Conservation (phyloP, 2,888 invertebrate species). For the Epinotia demarniana region DNA sequence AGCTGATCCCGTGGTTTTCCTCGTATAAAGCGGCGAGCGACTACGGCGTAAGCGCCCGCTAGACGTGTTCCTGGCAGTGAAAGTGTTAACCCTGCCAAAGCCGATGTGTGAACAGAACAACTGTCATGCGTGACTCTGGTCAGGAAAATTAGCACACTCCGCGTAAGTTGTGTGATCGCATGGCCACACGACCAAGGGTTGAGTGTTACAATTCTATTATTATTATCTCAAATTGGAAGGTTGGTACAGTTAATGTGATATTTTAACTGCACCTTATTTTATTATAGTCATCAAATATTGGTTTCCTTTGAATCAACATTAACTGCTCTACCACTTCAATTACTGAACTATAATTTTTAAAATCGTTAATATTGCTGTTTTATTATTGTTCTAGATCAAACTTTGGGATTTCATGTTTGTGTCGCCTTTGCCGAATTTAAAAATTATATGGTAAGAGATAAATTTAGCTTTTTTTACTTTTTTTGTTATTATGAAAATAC, state of each 20-base stretch:
- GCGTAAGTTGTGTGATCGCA: conserved; percentile 74
- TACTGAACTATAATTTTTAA: too few species aligned
- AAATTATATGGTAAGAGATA: not conserved
- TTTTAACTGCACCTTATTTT: too few species aligned
- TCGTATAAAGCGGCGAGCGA: too few species aligned
- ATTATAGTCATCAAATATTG: too few species aligned
- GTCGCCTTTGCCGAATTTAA: not conserved
- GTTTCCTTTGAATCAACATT: too few species aligned
- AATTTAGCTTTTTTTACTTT: not conserved
- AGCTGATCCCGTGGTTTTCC: not conserved
- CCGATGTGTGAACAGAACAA: conserved; percentile 72
- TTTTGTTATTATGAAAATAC: not conserved
- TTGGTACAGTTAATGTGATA: too few species aligned
- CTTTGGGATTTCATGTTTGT: not conserved
- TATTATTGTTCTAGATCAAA: conserved; percentile 3
- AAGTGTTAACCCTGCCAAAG: conserved; percentile 59
- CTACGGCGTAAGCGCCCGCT: too few species aligned
- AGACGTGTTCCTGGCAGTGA: too few species aligned
- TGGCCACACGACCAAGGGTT: conserved; percentile 75
- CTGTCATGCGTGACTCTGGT: conserved; percentile 78
- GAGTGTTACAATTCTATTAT: conserved; percentile 66
- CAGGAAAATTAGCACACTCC: conserved; percentile 80
- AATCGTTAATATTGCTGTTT: too few species aligned
- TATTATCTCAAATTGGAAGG: not conserved
- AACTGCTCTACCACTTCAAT: too few species aligned